A percentile compares a stretch with the other conserved stretches of the same genome.
These are phyloP conservation scores for Coturnix japonica DNA, from an alignment of 2,113 vertebrate species.

Conservation along the genomic window DNA sequence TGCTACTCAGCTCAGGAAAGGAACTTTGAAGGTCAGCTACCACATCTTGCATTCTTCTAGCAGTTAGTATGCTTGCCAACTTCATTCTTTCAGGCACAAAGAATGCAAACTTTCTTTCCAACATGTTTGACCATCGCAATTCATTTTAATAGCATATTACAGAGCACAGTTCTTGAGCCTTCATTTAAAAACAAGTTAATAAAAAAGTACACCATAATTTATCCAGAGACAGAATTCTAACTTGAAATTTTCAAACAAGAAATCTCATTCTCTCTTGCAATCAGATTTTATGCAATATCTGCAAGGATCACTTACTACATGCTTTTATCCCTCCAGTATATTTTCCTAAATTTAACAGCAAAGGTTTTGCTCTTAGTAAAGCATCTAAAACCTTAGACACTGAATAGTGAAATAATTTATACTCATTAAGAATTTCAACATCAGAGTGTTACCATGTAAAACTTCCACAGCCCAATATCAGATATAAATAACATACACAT, in stretches of 20 bases:
- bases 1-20: not conserved
- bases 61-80: not conserved
- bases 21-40: not conserved
- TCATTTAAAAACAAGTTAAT: not conserved
- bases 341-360: not conserved
- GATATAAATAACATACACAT: not conserved
- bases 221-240: not conserved
- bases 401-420: not conserved
- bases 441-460: not conserved
- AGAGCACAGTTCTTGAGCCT: not conserved
- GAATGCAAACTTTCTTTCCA: not conserved
- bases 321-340: not conserved
- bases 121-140: not conserved
- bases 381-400: not conserved
- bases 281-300: not conserved
- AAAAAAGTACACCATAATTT: not conserved
- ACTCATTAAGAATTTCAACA: not conserved
- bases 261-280: not conserved
- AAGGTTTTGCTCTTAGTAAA: not conserved
- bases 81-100: constrained; percentile 6
- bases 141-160: not conserved
- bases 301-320: not conserved
- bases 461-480: not conserved
- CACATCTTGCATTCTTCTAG: constrained; percentile 15
- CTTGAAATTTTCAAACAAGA: not conserved